phyloP scores from a whole-genome alignment of 1,140 invertebrate species.

The Neocloeon triangulifer region DNA sequence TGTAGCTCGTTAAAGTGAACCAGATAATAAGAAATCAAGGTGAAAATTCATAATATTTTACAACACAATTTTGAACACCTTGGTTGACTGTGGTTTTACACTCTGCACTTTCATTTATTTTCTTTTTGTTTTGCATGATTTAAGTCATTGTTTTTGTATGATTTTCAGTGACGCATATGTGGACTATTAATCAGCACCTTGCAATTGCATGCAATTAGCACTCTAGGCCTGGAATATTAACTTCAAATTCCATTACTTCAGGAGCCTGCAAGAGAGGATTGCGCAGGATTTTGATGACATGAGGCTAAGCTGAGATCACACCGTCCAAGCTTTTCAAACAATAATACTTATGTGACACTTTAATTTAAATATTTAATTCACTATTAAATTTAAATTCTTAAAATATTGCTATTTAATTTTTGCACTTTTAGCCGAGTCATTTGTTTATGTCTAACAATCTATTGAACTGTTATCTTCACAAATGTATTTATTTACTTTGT shows the following conservation, averaged over 20 bases:
- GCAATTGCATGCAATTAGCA: conserved; percentile 11
- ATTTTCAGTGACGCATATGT: too few species aligned
- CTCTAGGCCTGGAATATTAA: conserved; percentile 11
- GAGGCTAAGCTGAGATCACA: conserved; percentile 17
- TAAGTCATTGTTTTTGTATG: too few species aligned
- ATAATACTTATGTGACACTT: conserved; percentile 2
- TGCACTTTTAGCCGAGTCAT: conserved; percentile 2
- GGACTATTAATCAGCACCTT: too few species aligned
- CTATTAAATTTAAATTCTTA: conserved; percentile 4
- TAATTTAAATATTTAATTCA: conserved; percentile 3
- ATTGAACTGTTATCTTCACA: too few species aligned
- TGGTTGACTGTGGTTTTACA: too few species aligned
- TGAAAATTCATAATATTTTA: conserved; percentile 33
- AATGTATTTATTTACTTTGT: too few species aligned
- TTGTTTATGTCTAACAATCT: too few species aligned
- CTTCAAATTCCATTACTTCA: conserved; percentile 5
- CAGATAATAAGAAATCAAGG: conserved; percentile 14
- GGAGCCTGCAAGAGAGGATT: too few species aligned
- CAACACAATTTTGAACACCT: too few species aligned
- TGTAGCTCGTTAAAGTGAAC: conserved; percentile 14
- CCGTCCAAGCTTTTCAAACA: conserved; percentile 3
- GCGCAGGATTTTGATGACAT: conserved; percentile 15
- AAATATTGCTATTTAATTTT: conserved; percentile 4
- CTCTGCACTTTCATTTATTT: conserved; percentile 9
- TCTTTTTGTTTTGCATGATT: too few species aligned